A percentile compares a stretch with the other conserved stretches of the same genome.
These are phyloP conservation scores for Pionites leucogaster DNA, from an alignment of 2,113 vertebrate species.

Conservation along the genomic window DNA sequence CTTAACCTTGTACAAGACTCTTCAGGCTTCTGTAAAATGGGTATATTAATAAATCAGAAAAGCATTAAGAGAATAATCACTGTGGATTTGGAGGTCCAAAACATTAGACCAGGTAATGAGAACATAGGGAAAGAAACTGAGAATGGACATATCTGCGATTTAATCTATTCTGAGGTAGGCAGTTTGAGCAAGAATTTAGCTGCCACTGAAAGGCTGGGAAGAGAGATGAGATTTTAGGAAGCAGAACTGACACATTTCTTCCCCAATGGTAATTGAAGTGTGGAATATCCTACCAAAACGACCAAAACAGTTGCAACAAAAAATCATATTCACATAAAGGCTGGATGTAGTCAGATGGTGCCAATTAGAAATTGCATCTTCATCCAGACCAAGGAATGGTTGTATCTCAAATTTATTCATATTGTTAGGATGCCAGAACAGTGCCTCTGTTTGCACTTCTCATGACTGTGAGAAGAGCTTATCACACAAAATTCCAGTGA, in stretches of 20 bases:
- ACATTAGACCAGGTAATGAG: not conserved
- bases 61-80: not conserved
- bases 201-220: rapidly evolving
- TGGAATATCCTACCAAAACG: not conserved
- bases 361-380: not conserved
- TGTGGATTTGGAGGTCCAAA: not conserved
- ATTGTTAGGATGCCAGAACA: not conserved
- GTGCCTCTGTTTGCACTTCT: not conserved
- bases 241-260: not conserved
- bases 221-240: not conserved
- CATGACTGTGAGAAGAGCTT: not conserved
- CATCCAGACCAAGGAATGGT: not conserved
- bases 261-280: not conserved
- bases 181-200: not conserved
- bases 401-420: not conserved
- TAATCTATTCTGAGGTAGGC: not conserved
- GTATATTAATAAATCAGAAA: constrained; percentile 29
- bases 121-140: not conserved
- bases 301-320: not conserved
- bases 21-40: not conserved
- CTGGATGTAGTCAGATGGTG: not conserved
- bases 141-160: not conserved
- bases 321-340: not conserved
- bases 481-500: not conserved
- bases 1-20: not conserved